A percentile compares a stretch with the other conserved stretches of the same genome.
phyloP scores from a whole-genome alignment of 1,140 invertebrate species.

The Megalonaias nervosa region DNA sequence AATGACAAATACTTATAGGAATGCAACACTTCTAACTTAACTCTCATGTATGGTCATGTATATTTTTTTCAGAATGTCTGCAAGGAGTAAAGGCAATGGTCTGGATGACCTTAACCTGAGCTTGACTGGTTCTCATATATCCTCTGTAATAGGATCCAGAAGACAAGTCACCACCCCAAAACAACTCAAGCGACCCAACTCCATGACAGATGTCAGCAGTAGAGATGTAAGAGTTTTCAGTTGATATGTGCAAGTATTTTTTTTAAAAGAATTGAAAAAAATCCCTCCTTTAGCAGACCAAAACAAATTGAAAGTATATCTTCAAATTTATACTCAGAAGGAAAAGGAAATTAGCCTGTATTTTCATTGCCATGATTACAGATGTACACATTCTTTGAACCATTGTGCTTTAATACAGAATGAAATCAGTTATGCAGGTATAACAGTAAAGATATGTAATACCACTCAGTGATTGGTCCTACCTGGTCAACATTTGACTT shows the following conservation, averaged over 20 bases:
- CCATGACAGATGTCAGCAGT: conserved; percentile 44
- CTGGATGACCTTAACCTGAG: conserved; percentile 63
- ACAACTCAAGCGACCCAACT: conserved; percentile 42
- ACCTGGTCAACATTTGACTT: too few species aligned
- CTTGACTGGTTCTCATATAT: conserved; percentile 65
- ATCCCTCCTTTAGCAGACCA: neutral
- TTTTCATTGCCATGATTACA: too few species aligned
- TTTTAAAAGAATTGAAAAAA: neutral
- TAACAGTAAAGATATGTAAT: too few species aligned
- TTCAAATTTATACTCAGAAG: too few species aligned
- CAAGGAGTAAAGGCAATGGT: conserved; percentile 30
- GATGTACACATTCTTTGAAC: too few species aligned
- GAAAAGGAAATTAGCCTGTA: too few species aligned
- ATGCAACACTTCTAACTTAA: too few species aligned
- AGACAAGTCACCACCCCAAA: conserved; percentile 35
- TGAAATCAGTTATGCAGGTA: too few species aligned
- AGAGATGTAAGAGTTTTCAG: neutral
- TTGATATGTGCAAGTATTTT: neutral
- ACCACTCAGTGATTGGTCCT: too few species aligned
- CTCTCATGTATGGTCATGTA: too few species aligned
- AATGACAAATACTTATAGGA: too few species aligned
- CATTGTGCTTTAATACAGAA: too few species aligned
- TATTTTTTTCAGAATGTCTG: conserved; percentile 42
- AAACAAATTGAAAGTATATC: neutral
- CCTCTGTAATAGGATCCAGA: conserved; percentile 40